Evolutionary conservation across 2,888 invertebrate genomes (phyloP), one percentile per base, ranked within the genome.

Genomic region (Drosophila infuscata): DNA sequence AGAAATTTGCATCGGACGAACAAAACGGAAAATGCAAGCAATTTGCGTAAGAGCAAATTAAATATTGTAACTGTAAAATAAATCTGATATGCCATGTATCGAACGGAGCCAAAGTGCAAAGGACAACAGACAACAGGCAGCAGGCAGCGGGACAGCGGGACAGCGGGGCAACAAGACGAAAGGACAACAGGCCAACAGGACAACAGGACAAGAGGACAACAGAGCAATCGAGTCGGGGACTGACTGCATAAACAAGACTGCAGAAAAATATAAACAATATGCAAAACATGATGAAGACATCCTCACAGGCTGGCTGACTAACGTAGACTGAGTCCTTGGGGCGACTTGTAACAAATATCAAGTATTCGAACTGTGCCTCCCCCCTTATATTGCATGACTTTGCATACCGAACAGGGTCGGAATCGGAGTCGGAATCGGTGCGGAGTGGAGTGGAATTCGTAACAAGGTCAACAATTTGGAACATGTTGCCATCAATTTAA

Each of bases 31-130:
- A 81, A 79, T 74, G 87, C 69, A 70, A 81, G 76, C 89, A 86
- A 81, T 86, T 86, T 89, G 88, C 82, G 77, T 81, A 74, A 84
- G 82, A 82, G 82, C 74, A 88, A 90, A 83, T 87, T 78, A 90
- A 87, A 87, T 87, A 90, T 83, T 90, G 87, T 86, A 78, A 74
- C 89, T 84, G 80, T 72, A 74, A 82, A 74, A 88, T 83, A 83
- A 83, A 88, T 88, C 86, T 79, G 83, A 83, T 88, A 83, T 75
- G 72, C 76, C 65, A 78, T 82, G 69, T 70, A 74, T 77, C 65
- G 72, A 62, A 69, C 65, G 72, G 54, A 69, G 75, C 61, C 75
- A 78, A 63, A 77, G 79, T 64, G 74, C 80, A 80, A 70, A 80
- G 77, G 80, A 72, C 67, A 80, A 78, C 77, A 73, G 53, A 32